Evolutionary conservation across 2,888 invertebrate genomes (phyloP).

Genomic region (Lutraria lutraria): DNA sequence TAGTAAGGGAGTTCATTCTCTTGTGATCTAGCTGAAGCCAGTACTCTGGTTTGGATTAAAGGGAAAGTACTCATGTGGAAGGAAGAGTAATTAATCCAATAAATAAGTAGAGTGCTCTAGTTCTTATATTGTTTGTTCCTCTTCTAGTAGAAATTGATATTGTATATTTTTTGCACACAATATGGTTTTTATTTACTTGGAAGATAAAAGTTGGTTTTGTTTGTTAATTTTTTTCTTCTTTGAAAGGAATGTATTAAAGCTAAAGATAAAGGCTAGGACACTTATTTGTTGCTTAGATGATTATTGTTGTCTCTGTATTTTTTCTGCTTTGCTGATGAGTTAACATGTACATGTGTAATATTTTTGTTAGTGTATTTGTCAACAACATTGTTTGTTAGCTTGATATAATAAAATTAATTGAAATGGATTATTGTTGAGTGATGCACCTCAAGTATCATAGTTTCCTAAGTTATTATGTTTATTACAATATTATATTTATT

Average conservation of each 20-base stretch:
- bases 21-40: no score
- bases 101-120: background rate
- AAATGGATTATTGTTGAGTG: background rate
- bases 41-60: no score
- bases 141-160: background rate
- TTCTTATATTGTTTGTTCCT: background rate
- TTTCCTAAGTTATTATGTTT: background rate
- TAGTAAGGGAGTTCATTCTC: no score
- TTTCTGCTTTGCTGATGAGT: slow-evolving; percentile 11
- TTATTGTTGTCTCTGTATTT: background rate
- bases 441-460: background rate
- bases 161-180: background rate
- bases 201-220: no score
- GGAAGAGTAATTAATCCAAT: no score
- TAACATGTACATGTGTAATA: background rate
- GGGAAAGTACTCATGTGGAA: no score
- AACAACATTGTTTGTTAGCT: slow-evolving; percentile 1
- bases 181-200: no score
- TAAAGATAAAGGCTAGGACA: no score
- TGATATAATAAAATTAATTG: background rate
- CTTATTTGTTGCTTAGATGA: background rate
- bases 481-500: background rate
- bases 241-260: no score
- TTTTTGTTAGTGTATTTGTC: background rate
- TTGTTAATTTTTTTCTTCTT: no score